Evolutionary conservation across 2,113 vertebrate genomes (phyloP), one percentile per base, ranked within the genome.

Genomic region (Nothobranchius kuhntae): DNA sequence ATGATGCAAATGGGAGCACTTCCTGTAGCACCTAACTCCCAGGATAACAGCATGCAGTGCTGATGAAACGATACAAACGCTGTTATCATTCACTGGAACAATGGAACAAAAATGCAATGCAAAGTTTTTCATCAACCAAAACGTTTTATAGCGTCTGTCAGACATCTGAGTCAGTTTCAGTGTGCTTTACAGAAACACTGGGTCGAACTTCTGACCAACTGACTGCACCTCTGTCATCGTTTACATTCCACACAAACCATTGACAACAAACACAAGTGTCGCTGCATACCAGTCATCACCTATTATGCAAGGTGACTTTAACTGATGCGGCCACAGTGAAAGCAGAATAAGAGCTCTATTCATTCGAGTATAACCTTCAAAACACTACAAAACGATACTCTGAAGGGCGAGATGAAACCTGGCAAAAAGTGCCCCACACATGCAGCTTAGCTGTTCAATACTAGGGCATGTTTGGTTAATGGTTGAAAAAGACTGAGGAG

Each of bases 241-340:
- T 83, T 81, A 80, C 87, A 89, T 88, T 85, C 83, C 86, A 72
- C 47, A 4, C 62, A 14, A 65, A 79, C 38, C 6, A 40, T 7
- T 9, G 62, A 89, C 86, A 90, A 89, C 83, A 84, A 81, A 62
- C 73, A 71, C 58, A 66, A 86, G 73, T 26, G 51, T 62, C 53
- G 82, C 74, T 45, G 86, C 84, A 89, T 90, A 89, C 89, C 88
- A 85, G 78, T 70, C 73, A 66, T 66, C 65, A 86, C 75, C 86
- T 77, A 75, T 85, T 87, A 82, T 78, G 73, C 77, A 85, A 82
- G 84, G 82, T 73, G 75, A 77, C 61, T 52, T 44, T 26, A 62
- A 59, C 65, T 9, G 53, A 65, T 80, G 30, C n/a, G 51, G 59
- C 72, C 21, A 61, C 77, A 80, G 38, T 35, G 5, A 12, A 15